Conservation (phyloP, 2,888 invertebrate species). For the Ornithoptera priamus region DNA sequence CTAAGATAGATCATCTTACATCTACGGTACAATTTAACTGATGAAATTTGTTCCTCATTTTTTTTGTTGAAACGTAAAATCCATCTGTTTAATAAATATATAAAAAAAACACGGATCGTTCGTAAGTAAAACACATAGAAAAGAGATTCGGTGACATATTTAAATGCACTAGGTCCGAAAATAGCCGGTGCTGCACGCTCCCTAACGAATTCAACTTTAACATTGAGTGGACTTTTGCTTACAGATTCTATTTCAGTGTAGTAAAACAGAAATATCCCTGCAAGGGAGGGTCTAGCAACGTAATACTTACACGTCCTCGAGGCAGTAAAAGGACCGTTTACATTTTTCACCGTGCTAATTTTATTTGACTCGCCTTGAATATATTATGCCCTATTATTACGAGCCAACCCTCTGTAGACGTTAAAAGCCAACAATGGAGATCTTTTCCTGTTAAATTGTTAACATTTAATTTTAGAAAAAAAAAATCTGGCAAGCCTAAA, state of each 20-base stretch:
- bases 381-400: constrained; percentile 78
- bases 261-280: constrained; percentile 43
- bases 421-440: constrained; percentile 72
- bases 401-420: constrained; percentile 59
- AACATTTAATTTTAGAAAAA: constrained; percentile 59
- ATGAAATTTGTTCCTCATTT: too few relatives aligned
- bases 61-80: not conserved
- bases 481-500: constrained; percentile 61
- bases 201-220: constrained; percentile 24
- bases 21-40: too few relatives aligned
- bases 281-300: constrained; percentile 48
- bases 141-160: not conserved
- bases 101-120: not conserved
- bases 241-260: constrained; percentile 33
- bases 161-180: constrained; percentile 8
- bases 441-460: constrained; percentile 69
- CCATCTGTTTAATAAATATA: not conserved
- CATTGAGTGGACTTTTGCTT: constrained; percentile 28
- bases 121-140: not conserved
- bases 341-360: constrained; percentile 80
- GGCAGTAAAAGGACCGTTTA: constrained; percentile 74
- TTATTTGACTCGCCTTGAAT: constrained; percentile 79
- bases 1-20: too few relatives aligned
- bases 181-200: constrained; percentile 17
- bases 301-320: constrained; percentile 73